Conservation (phyloP, 2,797 vertebrate species). For the Tangara arthus region DNA sequence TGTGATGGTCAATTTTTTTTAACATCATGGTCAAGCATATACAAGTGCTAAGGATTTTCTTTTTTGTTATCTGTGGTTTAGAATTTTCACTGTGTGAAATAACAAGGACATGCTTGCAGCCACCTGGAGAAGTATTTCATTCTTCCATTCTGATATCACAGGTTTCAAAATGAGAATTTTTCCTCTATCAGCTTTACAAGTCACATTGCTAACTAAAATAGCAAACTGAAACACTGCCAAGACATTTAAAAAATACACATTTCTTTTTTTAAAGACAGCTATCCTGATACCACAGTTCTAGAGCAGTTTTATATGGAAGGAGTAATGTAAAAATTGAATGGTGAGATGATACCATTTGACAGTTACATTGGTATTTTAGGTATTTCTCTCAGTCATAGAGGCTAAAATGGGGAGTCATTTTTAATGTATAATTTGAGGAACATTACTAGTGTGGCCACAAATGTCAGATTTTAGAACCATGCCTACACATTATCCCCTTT, state of each 20-base stretch:
- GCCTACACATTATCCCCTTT: neutral
- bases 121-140: neutral
- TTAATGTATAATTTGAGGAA: neutral
- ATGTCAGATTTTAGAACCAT: neutral
- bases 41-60: neutral
- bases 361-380: neutral
- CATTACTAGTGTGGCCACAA: neutral
- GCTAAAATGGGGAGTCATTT: neutral
- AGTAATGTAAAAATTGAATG: neutral
- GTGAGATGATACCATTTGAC: neutral
- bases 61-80: neutral
- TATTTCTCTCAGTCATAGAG: neutral
- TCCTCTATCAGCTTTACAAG: neutral
- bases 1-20: neutral
- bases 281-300: neutral
- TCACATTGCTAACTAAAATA: neutral
- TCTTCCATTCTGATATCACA: neutral
- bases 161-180: slow-evolving; percentile 38
- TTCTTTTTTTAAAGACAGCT: neutral
- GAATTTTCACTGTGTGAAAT: neutral
- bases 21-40: neutral
- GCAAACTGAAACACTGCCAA: neutral
- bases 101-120: neutral
- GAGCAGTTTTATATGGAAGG: neutral
- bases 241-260: neutral